Conservation (phyloP, 2,888 invertebrate genomes). For the Drosophila quinaria region DNA sequence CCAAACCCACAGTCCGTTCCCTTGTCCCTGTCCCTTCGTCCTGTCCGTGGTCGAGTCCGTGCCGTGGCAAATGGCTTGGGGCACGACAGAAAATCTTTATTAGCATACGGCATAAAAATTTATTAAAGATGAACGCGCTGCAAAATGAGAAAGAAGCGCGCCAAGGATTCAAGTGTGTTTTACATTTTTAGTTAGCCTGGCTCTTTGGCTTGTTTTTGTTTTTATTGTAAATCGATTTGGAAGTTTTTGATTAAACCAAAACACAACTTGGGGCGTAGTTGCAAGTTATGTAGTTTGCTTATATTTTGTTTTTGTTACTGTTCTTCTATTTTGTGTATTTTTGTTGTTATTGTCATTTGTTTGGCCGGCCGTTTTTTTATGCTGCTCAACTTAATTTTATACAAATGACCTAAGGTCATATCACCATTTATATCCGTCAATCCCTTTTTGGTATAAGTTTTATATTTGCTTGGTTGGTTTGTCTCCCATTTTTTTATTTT, state of each 20-base stretch:
- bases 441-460: constrained; percentile 80
- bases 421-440: constrained; percentile 82
- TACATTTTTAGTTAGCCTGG: constrained; percentile 55
- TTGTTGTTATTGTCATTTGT: constrained; percentile 64
- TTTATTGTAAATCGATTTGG: constrained; percentile 80
- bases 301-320: constrained; percentile 17
- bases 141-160: constrained; percentile 57
- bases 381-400: constrained; percentile 81
- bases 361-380: constrained; percentile 69
- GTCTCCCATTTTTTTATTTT: constrained; percentile 33
- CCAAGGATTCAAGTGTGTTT: constrained; percentile 48
- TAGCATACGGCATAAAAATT: constrained; percentile 82
- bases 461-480: constrained; percentile 76
- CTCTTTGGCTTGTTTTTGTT: constrained; percentile 21
- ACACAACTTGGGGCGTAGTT: constrained; percentile 60
- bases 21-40: background rate
- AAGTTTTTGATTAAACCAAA: constrained; percentile 75
- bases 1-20: constrained; percentile 17
- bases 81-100: constrained; percentile 79
- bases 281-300: constrained; percentile 53
- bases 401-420: constrained; percentile 81
- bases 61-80: constrained; percentile 62
- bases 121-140: constrained; percentile 78
- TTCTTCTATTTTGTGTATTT: constrained; percentile 9
- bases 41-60: constrained; percentile 8